phyloP scores from a whole-genome alignment of 2,797 vertebrate genomes.

The Parauchenoglanis punctatus region DNA sequence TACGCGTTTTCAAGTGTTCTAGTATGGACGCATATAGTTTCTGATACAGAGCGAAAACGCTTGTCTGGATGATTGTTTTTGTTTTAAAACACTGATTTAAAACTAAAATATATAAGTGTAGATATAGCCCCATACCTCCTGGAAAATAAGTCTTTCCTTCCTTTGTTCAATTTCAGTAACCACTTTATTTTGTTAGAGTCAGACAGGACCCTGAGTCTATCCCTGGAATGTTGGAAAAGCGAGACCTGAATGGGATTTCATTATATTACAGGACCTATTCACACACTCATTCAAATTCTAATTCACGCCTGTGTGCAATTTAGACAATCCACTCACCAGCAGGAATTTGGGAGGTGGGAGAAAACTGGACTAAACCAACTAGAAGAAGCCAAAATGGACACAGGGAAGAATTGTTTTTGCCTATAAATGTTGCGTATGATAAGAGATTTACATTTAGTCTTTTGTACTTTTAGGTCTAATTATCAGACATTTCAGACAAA shows the following conservation, averaged over 20 bases:
- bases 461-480: not conserved
- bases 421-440: not conserved
- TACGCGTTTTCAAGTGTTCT: too few species aligned
- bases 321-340: not conserved
- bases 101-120: too few species aligned
- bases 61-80: too few species aligned
- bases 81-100: too few species aligned
- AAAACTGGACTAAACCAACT: not conserved
- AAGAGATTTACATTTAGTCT: not conserved
- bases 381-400: not conserved
- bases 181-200: not conserved
- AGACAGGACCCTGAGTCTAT: not conserved
- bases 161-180: not conserved
- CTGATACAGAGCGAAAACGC: too few species aligned
- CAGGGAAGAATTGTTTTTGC: not conserved
- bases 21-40: too few species aligned
- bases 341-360: not conserved
- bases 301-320: not conserved
- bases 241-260: not conserved
- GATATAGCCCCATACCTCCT: not conserved
- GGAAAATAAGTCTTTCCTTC: not conserved
- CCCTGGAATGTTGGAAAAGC: not conserved
- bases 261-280: not conserved
- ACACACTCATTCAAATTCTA: constrained; percentile 6
- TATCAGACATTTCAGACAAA: not conserved